Base-by-base conservation (phyloP, 2,888 invertebrate species). In the Dynastes hyllus region DNA sequence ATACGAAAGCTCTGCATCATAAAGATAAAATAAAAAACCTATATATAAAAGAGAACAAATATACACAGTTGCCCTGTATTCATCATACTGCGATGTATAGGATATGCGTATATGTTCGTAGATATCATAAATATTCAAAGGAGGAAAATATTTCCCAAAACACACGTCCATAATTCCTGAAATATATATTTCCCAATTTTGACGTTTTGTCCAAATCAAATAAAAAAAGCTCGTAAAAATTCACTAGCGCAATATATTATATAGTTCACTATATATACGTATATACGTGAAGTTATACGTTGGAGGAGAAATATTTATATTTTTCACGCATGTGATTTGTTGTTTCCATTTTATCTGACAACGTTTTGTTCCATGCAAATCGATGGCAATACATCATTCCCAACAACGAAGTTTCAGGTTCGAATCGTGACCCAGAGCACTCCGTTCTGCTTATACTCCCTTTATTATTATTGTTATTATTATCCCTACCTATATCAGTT, bases 321-420 rank as follows among this genome's bases (percentile, higher is more conserved):
- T 77, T 77, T 77, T 69, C 69, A 77, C 69, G 77, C 77, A 77
- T 77, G 77, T 77, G 77, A 77, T 77, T 77, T 77, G 77, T 77
- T 67, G 77, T 77, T 77, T 77, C 77, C 77, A 69, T 67, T 69
- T 55, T 69, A 69, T 55, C 67, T 77, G 77, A 67, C 77, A 77
- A 67, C 69, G 69, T 69, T 75, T 75, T 75, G 73, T 75, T 75
- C 61, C 73, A 75, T 75, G 73, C 45, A 77, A 69, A 77, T 77
- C 77, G 77, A 77, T 77, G 51, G 61, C 58, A 69, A 77, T 77
- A 77, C 67, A 69, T 77, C 77, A 77, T 77, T 77, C 27, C 73
- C 45, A 58, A 55, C 73, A 61, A 75, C 73, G 73, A 61, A 75
- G 73, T 61, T 75, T 61, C 63, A 75, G 63, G 73, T 75, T 75